phyloP scores from a whole-genome alignment of 1,140 invertebrate genomes.

The Ericerus pela region DNA sequence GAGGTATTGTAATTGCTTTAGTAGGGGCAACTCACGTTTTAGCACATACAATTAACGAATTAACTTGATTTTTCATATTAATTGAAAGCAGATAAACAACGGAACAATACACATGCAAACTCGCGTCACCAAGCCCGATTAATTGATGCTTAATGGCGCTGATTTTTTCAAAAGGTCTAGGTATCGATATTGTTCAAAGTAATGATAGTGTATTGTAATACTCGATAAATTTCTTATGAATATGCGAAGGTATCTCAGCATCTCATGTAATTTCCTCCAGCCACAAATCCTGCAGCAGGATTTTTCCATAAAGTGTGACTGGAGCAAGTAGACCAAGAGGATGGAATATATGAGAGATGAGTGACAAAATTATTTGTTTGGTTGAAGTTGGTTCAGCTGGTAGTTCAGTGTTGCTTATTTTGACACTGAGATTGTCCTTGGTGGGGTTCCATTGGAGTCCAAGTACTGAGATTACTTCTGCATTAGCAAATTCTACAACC shows the following conservation, averaged over 20 bases:
- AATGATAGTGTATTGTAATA: background rate
- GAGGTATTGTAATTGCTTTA: background rate
- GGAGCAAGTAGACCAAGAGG: conserved; percentile 22
- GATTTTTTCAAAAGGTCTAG: background rate
- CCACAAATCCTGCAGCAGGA: conserved; percentile 14
- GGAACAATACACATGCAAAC: background rate
- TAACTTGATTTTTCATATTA: background rate
- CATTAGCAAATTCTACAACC: background rate
- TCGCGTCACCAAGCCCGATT: background rate
- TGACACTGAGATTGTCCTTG: background rate
- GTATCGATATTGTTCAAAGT: background rate
- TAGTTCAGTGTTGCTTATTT: background rate
- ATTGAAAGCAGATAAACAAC: background rate
- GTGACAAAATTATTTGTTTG: conserved; percentile 21
- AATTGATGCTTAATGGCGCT: background rate
- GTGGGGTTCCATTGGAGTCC: background rate
- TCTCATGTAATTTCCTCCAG: conserved; percentile 16
- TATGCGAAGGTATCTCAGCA: conserved; percentile 4
- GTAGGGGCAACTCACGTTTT: background rate
- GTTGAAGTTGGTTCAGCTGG: conserved; percentile 4
- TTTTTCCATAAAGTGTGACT: conserved; percentile 18
- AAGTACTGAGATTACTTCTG: background rate
- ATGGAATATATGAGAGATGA: conserved; percentile 21
- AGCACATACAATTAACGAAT: background rate
- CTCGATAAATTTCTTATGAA: background rate